Evolutionary conservation across 1,140 invertebrate species (phyloP).

Genomic region (Olivierus martensii): DNA sequence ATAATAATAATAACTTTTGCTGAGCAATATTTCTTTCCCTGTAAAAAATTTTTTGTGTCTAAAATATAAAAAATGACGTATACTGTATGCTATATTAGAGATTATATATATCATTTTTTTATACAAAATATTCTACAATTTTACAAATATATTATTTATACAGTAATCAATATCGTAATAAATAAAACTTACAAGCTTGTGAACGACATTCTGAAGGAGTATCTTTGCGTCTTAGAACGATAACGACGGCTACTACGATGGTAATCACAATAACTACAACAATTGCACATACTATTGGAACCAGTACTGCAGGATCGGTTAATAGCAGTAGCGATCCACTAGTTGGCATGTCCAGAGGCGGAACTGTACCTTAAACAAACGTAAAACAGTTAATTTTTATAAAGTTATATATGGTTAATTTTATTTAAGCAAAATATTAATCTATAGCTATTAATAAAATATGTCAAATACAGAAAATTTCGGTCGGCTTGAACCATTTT

Average conservation of each 20-base stretch:
- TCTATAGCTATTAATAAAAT: too few relatives aligned
- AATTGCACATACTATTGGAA: conserved; percentile 21
- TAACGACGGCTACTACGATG: conserved; percentile 16
- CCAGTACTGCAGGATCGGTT: conserved; percentile 16
- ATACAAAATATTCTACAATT: not conserved
- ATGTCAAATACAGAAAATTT: too few relatives aligned
- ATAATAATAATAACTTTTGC: too few relatives aligned
- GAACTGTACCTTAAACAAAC: conserved; percentile 8
- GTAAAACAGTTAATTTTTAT: too few relatives aligned
- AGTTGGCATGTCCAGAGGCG: conserved; percentile 4
- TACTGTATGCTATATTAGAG: too few relatives aligned
- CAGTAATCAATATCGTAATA: not conserved
- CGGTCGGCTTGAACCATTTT: too few relatives aligned
- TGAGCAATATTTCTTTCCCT: too few relatives aligned
- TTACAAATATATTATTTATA: not conserved
- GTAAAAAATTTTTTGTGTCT: too few relatives aligned
- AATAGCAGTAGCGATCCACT: conserved; percentile 4
- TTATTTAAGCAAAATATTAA: too few relatives aligned
- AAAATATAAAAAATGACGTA: too few relatives aligned
- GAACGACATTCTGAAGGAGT: conserved; percentile 16
- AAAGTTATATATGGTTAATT: too few relatives aligned
- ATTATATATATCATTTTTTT: too few relatives aligned
- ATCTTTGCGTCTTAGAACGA: conserved; percentile 15
- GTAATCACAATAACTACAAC: conserved; percentile 19
- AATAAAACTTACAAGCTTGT: conserved; percentile 17